Percentiles rank a stretch among this genome's conserved stretches.
Conservation (phyloP, 2,888 invertebrate genomes). For the Ormyrus nitidulus region DNA sequence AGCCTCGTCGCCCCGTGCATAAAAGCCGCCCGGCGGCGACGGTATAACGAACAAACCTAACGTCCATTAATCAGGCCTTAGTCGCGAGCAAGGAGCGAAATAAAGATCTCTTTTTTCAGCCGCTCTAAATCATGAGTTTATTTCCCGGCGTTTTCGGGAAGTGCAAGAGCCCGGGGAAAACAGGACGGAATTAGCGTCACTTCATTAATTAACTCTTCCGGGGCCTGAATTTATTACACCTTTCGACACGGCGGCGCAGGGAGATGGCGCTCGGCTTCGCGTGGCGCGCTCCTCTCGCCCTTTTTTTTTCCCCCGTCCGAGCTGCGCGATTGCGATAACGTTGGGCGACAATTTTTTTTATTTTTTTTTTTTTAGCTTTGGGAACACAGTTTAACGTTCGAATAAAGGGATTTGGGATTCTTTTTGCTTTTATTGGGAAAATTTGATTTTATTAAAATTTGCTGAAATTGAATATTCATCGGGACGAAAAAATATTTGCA, state of each 20-base stretch:
- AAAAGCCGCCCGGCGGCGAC: slow-evolving; percentile 52
- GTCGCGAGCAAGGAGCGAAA: slow-evolving; percentile 64
- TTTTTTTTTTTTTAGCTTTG: too few species aligned
- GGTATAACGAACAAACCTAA: slow-evolving; percentile 69
- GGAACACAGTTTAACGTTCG: too few species aligned
- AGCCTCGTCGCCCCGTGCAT: slow-evolving; percentile 53
- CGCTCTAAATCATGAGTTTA: slow-evolving; percentile 72
- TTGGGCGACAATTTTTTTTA: not conserved
- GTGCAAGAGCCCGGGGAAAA: slow-evolving; percentile 4
- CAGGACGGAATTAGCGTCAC: slow-evolving; percentile 44
- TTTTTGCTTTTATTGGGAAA: too few species aligned
- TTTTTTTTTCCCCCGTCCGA: not conserved
- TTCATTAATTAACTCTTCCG: slow-evolving; percentile 49
- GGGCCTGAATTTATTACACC: slow-evolving; percentile 52
- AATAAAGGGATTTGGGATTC: too few species aligned
- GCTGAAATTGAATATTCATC: too few species aligned
- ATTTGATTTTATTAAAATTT: too few species aligned
- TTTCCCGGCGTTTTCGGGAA: slow-evolving; percentile 56
- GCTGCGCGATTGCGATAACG: slow-evolving; percentile 15
- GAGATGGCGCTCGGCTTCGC: too few species aligned
- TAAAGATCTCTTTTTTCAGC: slow-evolving; percentile 68
- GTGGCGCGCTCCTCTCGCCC: not conserved
- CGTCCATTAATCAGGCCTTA: slow-evolving; percentile 72
- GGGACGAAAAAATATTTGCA: too few species aligned
- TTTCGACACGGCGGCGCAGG: slow-evolving; percentile 10